Conservation (phyloP, 92 coral and sea anemone species). For the Porites evermanni region DNA sequence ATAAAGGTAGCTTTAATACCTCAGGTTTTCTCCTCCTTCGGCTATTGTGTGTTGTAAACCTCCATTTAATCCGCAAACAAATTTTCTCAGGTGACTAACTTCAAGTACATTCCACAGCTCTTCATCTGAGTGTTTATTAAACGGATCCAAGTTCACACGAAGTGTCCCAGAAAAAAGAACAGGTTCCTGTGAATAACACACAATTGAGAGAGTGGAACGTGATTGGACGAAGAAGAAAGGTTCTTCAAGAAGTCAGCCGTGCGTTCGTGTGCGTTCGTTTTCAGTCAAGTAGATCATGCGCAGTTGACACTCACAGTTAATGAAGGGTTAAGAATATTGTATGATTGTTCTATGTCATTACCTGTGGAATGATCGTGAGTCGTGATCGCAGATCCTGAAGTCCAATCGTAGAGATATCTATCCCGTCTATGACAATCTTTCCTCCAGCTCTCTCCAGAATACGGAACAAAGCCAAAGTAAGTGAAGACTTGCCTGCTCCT, state of each 20-base stretch:
- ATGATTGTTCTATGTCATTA: neutral
- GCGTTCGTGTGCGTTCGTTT: too few relatives aligned
- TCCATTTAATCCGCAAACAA: slow-evolving; percentile 71
- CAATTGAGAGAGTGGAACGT: too few relatives aligned
- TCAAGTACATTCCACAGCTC: slow-evolving; percentile 82
- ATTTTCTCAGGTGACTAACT: slow-evolving; percentile 80
- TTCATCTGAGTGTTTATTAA: slow-evolving; percentile 75
- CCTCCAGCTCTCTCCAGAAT: slow-evolving; percentile 94
- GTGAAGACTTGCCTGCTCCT: slow-evolving; percentile 96
- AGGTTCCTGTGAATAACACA: neutral
- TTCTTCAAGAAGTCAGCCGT: too few relatives aligned
- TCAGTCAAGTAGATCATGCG: too few relatives aligned
- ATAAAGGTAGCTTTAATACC: slow-evolving; percentile 38
- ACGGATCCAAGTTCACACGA: slow-evolving; percentile 84
- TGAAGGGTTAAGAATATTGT: neutral
- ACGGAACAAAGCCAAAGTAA: slow-evolving; percentile 92
- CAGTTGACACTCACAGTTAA: neutral
- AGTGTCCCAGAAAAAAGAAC: slow-evolving; percentile 65
- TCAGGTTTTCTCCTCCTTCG: slow-evolving; percentile 89
- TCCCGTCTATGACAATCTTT: slow-evolving; percentile 77
- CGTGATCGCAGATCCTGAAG: slow-evolving; percentile 91
- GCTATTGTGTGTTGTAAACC: slow-evolving; percentile 69
- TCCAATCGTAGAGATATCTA: slow-evolving; percentile 86
- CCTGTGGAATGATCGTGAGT: slow-evolving; percentile 98
- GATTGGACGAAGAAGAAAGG: too few relatives aligned